Evolutionary conservation across 2,888 invertebrate genomes (phyloP).

Genomic region (Hirtodrosophila histrioides): DNA sequence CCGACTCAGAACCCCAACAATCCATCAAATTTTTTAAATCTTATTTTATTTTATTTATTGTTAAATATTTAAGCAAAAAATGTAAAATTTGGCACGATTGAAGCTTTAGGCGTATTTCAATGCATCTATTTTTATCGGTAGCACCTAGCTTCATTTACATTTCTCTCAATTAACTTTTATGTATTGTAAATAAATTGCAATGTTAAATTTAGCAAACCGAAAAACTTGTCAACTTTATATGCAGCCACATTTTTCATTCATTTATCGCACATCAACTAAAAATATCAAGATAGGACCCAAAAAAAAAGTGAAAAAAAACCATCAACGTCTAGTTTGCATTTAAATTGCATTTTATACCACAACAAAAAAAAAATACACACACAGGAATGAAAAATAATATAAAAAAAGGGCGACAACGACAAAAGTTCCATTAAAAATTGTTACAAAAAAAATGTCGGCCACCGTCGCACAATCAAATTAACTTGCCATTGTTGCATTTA

Average conservation of each 20-base stretch:
- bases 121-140: background rate
- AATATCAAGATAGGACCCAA: conserved; percentile 11
- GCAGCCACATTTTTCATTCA: conserved; percentile 17
- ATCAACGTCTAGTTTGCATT: conserved; percentile 62
- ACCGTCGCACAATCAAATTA: conserved; percentile 66
- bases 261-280: conserved; percentile 31
- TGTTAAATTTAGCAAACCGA: conserved; percentile 5
- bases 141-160: conserved; percentile 10
- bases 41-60: too few relatives aligned
- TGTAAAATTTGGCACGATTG: too few relatives aligned
- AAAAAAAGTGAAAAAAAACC: conserved; percentile 4
- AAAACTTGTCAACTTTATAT: conserved; percentile 21
- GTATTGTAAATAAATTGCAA: conserved; percentile 29
- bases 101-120: too few relatives aligned
- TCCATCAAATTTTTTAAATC: too few relatives aligned
- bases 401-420: conserved; percentile 34
- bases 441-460: conserved; percentile 34
- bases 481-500: conserved; percentile 73
- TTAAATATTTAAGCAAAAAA: too few relatives aligned
- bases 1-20: too few relatives aligned
- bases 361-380: conserved; percentile 5
- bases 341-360: conserved; percentile 65
- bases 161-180: conserved; percentile 22
- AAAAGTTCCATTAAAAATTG: conserved; percentile 48
- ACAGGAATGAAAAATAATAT: background rate